These are phyloP conservation scores for Crematogaster levior DNA, from an alignment of 2,888 invertebrate genomes.

Conservation along the genomic window DNA sequence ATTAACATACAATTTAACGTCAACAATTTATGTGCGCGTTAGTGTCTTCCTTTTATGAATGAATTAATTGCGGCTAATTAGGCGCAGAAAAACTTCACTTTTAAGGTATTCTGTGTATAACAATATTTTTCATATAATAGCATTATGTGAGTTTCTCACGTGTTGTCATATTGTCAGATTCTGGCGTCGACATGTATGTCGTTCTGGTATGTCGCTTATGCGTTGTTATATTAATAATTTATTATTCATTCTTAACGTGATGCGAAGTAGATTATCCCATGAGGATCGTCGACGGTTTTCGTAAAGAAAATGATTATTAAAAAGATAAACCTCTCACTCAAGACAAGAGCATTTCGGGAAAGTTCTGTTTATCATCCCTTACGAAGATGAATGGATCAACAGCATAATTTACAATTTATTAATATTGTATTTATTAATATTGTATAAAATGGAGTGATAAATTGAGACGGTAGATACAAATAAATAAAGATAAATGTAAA, in stretches of 20 bases:
- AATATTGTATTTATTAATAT: slow-evolving; percentile 16
- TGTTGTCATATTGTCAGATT: slow-evolving; percentile 68
- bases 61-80: background rate
- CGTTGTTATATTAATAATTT: slow-evolving; percentile 73
- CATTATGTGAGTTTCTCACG: slow-evolving; percentile 47
- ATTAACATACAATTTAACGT: background rate
- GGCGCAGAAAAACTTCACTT: background rate
- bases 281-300: slow-evolving; percentile 40
- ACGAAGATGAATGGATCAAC: slow-evolving; percentile 19
- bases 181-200: slow-evolving; percentile 60
- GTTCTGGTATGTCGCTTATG: slow-evolving; percentile 59
- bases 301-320: slow-evolving; percentile 10
- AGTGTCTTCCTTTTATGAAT: background rate
- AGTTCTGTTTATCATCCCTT: slow-evolving; percentile 18
- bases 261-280: slow-evolving; percentile 1
- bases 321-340: slow-evolving; percentile 15
- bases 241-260: slow-evolving; percentile 60
- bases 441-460: slow-evolving; percentile 1
- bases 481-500: background rate
- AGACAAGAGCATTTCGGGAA: slow-evolving; percentile 34
- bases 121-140: background rate
- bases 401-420: slow-evolving; percentile 27
- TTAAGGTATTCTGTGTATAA: background rate
- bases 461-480: background rate
- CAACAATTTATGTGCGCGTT: background rate